phyloP scores from a whole-genome alignment of 2,888 invertebrate genomes.

The Mellilla xanthometata region DNA sequence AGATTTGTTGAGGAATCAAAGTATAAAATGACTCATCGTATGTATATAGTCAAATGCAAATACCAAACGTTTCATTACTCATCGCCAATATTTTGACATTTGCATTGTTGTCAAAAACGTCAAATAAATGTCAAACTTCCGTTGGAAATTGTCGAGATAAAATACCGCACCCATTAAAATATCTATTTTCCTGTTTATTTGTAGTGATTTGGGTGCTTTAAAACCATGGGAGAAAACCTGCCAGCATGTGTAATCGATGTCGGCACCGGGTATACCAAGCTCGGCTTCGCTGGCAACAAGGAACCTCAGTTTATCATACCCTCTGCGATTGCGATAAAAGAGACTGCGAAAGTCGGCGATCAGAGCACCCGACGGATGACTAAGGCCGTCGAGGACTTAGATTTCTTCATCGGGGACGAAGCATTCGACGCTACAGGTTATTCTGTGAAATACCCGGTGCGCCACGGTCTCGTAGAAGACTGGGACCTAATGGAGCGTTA shows the following conservation, averaged over 20 bases:
- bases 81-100: constrained; percentile 48
- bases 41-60: not conserved
- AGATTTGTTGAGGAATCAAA: no score
- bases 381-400: constrained; percentile 98
- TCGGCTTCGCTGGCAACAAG: constrained; percentile 99
- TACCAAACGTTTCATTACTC: constrained; percentile 50
- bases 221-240: constrained; percentile 88
- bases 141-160: constrained; percentile 27
- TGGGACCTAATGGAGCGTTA: constrained; percentile 99
- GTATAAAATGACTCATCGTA: no score
- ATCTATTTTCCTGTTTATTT: constrained; percentile 30
- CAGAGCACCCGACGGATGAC: constrained; percentile 94
- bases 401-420: constrained; percentile 99
- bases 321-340: constrained; percentile 99
- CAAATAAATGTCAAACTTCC: constrained; percentile 33
- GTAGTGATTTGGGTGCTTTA: constrained; percentile 15
- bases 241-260: constrained; percentile 99
- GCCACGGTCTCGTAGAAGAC: constrained; percentile 99
- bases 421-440: constrained; percentile 98
- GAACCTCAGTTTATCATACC: constrained; percentile 99
- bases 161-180: constrained; percentile 61
- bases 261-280: constrained; percentile 99
- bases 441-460: constrained; percentile 99
- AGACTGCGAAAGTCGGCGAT: constrained; percentile 97
- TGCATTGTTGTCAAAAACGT: constrained; percentile 45